Evolutionary conservation across 2,888 invertebrate species (phyloP).

Genomic region (Oscheius sp.): DNA sequence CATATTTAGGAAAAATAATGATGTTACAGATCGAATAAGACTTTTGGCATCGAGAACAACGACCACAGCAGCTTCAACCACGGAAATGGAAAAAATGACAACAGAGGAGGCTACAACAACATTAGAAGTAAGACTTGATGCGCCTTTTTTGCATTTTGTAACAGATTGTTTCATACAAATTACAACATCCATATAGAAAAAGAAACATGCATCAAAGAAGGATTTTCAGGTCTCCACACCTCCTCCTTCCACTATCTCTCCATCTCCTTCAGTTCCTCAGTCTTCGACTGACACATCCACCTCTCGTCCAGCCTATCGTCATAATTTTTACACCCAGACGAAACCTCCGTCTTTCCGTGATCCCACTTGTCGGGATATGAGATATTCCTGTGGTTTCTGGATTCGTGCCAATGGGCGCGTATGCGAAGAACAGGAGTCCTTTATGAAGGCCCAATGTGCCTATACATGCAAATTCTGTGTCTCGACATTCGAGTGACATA

Average conservation of each 20-base stretch:
- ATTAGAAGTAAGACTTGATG: not conserved
- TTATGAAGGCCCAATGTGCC: slow-evolving; percentile 66
- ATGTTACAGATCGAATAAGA: slow-evolving; percentile 25
- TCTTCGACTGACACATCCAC: too few relatives aligned
- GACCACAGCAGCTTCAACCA: slow-evolving; percentile 1
- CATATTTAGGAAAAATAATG: not conserved
- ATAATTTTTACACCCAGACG: slow-evolving; percentile 45
- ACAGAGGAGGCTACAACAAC: slow-evolving; percentile 32
- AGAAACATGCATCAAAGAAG: slow-evolving; percentile 4
- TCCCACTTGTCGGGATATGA: slow-evolving; percentile 51
- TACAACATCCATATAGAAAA: slow-evolving; percentile 20
- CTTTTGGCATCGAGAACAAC: slow-evolving; percentile 4
- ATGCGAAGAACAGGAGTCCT: slow-evolving; percentile 60
- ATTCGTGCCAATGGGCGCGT: slow-evolving; percentile 56
- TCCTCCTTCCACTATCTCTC: too few relatives aligned
- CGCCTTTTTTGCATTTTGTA: not conserved
- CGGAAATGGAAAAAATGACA: slow-evolving; percentile 23
- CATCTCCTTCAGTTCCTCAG: too few relatives aligned
- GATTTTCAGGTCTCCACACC: too few relatives aligned
- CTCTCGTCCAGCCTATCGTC: not conserved
- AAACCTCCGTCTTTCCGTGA: slow-evolving; percentile 50
- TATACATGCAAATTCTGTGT: slow-evolving; percentile 59
- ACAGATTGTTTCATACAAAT: not conserved
- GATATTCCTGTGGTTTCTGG: slow-evolving; percentile 68
- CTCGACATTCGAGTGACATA: slow-evolving; percentile 26